Base-by-base conservation (phyloP, 2,888 invertebrate genomes). In the Troides aeacus region DNA sequence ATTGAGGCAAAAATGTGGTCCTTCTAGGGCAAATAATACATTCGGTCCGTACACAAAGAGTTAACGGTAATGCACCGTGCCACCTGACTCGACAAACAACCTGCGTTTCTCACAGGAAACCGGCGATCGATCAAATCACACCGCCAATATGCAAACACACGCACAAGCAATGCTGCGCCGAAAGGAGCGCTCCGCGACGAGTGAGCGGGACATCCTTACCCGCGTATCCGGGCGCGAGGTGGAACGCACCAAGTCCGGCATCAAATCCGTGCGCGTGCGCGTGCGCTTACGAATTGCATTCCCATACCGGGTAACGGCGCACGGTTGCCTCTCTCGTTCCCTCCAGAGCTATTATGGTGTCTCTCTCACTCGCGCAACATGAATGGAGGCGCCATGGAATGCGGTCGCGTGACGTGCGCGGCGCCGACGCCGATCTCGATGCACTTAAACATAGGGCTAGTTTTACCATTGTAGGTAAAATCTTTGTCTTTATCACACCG, bases 341-440 rank as follows among this genome's bases (percentile, higher is more conserved):
- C 75, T 77, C 88, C 80, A 83, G 81, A 84, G 85, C 83, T 83
- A 79, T 83, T 77, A 72, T 75, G 77, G 76, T 78, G 79, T 78
- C 82, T 66, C 81, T 89, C 88, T 87, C 86, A 79, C 86, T 90
- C 86, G 76, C 83, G 79, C 87, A 80, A 86, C 87, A 91, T 91
- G 91, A 90, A 91, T 90, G 90, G 86, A 91, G 89, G 87, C 88
- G 88, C 86, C 87, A 80, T 88, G 94, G 94, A 94, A 94, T 94
- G 93, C 93, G 93, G 90, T 89, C 91, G 90, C 90, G 92, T 93
- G 93, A 94, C 93, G 93, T 93, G 90, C 84, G 88, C 93, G 93
- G 89, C 92, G 93, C 93, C 93, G 92, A 84, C 88, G 86, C 91
- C 89, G 90, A 92, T 91, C 91, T 90, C 87, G 89, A 89, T 93